Base-by-base conservation (phyloP, 2,888 invertebrate genomes). In the Pherbina coryleti region DNA sequence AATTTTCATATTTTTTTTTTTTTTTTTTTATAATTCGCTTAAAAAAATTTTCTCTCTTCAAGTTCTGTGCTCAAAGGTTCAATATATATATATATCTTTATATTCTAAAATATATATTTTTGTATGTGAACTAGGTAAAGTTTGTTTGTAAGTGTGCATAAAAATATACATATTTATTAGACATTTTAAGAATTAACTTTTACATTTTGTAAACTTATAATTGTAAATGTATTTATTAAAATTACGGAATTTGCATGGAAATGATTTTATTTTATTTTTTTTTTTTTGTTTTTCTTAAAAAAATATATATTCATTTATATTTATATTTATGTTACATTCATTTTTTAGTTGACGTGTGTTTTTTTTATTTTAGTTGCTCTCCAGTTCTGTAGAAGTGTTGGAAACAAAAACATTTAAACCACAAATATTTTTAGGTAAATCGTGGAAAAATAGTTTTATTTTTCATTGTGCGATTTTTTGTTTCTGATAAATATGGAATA, bases 131-230 rank as follows among this genome's bases (percentile, higher is more conserved):
- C 44, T 44, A 44, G 44, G 44, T 44, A 44, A 44, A 44, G 44
- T 44, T 44, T 44, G 44, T 75, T 57, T 55, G 67, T 67, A 57
- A 22, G 14, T 72, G 73, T 77, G 77, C 72, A 72, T 72, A 66
- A 77, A 64, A 75, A 70, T 74, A 75, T 70, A 78, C 70, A 78
- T 78, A 78, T 31, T 60, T 53, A 37, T 78, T 67, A 75, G 69
- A 64, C 55, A 51, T 75, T 62, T 55, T 66, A 72, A 22, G 31
- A 64, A 44, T 37, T 19, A 31, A 55, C 66, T 55, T 55, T 75
- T 44, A 44, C 14, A 25, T 67, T 51, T n/a, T 37, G 5, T 34
- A 49, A 37, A 53, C 31, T 51, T 74, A 49, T 28, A 31, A 37
- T 34, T 72, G 19, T 72, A 57, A 28, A 11, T 49, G 19, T 62